A percentile compares a stretch with the other conserved stretches of the same genome.
Conservation (phyloP, 2,797 vertebrate species). For the Craterocephalus amniculus region DNA sequence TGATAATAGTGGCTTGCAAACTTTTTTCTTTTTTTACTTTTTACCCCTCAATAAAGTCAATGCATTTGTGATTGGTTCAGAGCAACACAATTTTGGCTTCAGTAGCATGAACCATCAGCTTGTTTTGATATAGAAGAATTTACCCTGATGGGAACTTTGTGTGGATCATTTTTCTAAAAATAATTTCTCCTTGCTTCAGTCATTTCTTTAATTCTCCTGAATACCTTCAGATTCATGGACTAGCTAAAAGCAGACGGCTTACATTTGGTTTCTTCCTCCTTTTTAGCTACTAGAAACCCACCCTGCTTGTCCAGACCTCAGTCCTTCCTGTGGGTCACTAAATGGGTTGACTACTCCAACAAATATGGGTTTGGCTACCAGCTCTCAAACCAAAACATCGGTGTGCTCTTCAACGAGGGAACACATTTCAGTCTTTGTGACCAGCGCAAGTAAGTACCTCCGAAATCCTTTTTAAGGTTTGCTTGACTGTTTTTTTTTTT, state of each 20-base stretch:
- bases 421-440: constrained; percentile 94
- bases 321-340: constrained; percentile 96
- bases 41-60: neutral
- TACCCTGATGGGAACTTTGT: neutral
- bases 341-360: constrained; percentile 99
- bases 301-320: constrained; percentile 89
- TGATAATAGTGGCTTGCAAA: neutral
- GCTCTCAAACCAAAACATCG: constrained; percentile 93
- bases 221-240: constrained; percentile 37
- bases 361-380: constrained; percentile 99
- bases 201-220: constrained; percentile 13
- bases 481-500: neutral
- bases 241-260: neutral
- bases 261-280: neutral
- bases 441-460: constrained; percentile 86
- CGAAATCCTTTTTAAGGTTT: neutral
- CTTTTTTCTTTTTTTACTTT: neutral
- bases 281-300: constrained; percentile 90
- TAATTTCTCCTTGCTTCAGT: neutral
- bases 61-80: neutral
- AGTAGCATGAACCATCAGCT: neutral
- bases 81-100: neutral
- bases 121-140: neutral
- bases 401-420: constrained; percentile 96
- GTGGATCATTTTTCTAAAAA: neutral